Conservation (phyloP, 1,140 invertebrate species). For the Semibalanus balanoides region DNA sequence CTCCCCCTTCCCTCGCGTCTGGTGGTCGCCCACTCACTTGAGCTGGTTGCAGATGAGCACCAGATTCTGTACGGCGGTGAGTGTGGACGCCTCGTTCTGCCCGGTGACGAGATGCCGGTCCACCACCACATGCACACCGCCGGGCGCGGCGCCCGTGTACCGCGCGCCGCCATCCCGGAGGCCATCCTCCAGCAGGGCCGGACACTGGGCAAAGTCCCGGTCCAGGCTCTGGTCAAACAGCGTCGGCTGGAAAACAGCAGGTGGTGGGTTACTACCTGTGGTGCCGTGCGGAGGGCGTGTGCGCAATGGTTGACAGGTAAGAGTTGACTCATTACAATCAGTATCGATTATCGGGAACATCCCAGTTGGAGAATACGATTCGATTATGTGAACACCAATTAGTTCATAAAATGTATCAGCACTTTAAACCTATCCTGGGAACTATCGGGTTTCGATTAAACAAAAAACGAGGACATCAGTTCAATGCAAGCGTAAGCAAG, state of each 20-base stretch:
- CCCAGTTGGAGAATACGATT: no score
- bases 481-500: no score
- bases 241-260: not conserved
- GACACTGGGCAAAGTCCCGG: not conserved
- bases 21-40: conserved; percentile 16
- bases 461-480: no score
- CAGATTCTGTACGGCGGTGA: conserved; percentile 35
- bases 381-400: no score
- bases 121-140: conserved; percentile 32
- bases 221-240: not conserved
- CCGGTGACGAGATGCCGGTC: conserved; percentile 35
- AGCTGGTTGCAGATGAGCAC: conserved; percentile 32
- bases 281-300: no score
- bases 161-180: conserved; percentile 31
- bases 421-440: no score
- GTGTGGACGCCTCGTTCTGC: conserved; percentile 34
- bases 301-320: no score
- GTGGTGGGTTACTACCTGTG: no score
- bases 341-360: no score
- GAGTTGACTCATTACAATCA: no score
- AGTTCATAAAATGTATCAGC: no score
- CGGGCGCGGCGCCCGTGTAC: conserved; percentile 29
- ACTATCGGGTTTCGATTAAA: no score
- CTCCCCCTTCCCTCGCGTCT: not conserved
- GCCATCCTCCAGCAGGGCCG: conserved; percentile 20